Base-by-base conservation (phyloP, 2,888 invertebrate genomes). In the Polia nebulosa region DNA sequence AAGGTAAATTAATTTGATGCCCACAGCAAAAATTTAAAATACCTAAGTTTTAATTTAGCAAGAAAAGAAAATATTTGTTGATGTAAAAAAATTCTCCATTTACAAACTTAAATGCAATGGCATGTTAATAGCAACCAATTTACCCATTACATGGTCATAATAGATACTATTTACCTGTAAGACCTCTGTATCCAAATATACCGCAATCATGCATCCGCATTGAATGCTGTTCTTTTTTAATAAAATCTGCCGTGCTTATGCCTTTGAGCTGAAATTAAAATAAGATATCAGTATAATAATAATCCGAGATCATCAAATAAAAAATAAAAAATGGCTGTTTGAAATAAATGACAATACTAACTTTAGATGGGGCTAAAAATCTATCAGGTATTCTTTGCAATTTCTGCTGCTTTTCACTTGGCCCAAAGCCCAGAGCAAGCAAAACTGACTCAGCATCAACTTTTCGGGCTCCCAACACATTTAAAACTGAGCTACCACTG, bases 381-480 rank as follows among this genome's bases (percentile, higher is more conserved):
- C 96, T 91, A 76, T 94, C 97, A 4, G 99, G 99, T 91, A 99
- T 98, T 82, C 98, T 97, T 66, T 97, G 97, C 22, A 97, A 90
- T 81, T 97, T 96, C 86, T 97, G 97, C 60, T 97, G 96, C 72
- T 97, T 96, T 80, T 96, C 96, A 66, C 97, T 96, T 11, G 97
- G 98, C 0, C 98, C 98, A 90, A 98, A 98, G 15, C 98, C 98
- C 63, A 98, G 95, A 78, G 97, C 98, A 59, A 98, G 93, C 34
- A 99, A 96, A 64, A 99, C 97, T 63, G 98, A 98, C 90, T 99
- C 99, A 0, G 99, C 99, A 94, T 99, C 98, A 27, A 98, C 98
- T 87, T 97, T 97, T 45, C 99, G 96, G 22, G 98, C 96, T 83
- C 98, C 98, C 83, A 99, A 93, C 58, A 99, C 96, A 89, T 98